Conservation (phyloP, 2,113 vertebrate genomes). For the Nyctibius bracteatus region DNA sequence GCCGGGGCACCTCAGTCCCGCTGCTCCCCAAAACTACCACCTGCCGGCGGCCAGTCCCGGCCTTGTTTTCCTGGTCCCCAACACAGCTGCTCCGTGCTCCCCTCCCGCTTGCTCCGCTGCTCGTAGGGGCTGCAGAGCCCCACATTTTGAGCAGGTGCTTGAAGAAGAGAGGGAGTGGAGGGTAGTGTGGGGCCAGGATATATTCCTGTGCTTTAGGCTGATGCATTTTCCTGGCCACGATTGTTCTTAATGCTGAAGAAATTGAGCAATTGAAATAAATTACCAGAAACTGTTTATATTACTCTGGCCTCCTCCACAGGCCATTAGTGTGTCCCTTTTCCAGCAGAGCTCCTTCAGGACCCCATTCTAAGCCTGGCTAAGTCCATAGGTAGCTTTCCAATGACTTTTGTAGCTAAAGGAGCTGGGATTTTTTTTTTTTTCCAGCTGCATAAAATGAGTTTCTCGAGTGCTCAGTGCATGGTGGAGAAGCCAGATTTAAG, state of each 20-base stretch:
- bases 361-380: neutral
- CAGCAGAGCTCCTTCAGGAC: neutral
- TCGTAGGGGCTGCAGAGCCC: neutral
- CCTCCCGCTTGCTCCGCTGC: fast-evolving
- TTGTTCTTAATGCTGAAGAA: neutral
- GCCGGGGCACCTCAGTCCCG: fast-evolving
- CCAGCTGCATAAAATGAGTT: neutral
- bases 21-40: neutral
- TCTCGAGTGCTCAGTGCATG: neutral
- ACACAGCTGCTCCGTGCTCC: neutral
- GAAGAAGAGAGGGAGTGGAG: neutral
- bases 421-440: neutral
- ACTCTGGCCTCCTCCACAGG: neutral
- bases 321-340: neutral
- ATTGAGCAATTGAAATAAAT: neutral
- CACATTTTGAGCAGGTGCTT: neutral
- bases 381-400: neutral
- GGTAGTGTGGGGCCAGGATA: neutral
- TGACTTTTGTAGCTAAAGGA: neutral
- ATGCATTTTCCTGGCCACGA: neutral
- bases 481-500: neutral
- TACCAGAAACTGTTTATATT: neutral
- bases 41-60: neutral
- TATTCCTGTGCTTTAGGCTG: neutral
- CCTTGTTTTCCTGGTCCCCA: neutral